Base-by-base conservation (phyloP, 2,797 vertebrate species). In the Lithobates sylvaticus region DNA sequence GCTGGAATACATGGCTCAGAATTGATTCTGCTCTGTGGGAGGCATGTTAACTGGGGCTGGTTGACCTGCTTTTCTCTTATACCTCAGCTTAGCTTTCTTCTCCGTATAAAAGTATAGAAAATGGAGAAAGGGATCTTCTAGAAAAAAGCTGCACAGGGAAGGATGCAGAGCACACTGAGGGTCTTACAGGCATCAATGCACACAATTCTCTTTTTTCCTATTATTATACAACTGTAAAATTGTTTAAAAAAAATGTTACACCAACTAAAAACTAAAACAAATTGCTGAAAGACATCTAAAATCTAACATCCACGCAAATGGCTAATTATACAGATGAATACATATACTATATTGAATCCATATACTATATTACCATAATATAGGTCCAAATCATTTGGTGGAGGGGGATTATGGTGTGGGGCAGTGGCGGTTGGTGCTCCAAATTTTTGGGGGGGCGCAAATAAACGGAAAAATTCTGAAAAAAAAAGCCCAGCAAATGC, bases 1-100 rank as follows among this genome's bases (percentile, higher is more conserved):
- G 26, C 21, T 36, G 44, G 36, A 16, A 26, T 9, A n/a, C n/a
- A 10, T 42, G 26, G 16, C 36, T 42, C 34, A 10, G 13, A 29
- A 36, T 34, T 78, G 70, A 58, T 47, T 34, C 9, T 16, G 29
- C 26, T 65, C 27, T 54, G 47, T 71, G 42, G 39, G 18, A 64
- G 34, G 16, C 3, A 67, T 27, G 10, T 36, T 12, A 12, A n/a
- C 58, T 39, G 27, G 27, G 73, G 61, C 76, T 54, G 70, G 9
- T 15, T 80, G 84, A 85, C 84, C 84, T 80, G 77, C 32, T 50
- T 85, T 61, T 69, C 64, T 34, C 27, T 10, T 44, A 15, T 65
- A 8, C 70, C 21, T 50, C 27, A 10, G 29, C 34, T 42, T 16
- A 12, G 54, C 23, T 29, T 75, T 75, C n/a, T 85, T 77, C 54